Evolutionary conservation across 2,797 vertebrate genomes (phyloP).

Genomic region (Urocyon cinereoargenteus): DNA sequence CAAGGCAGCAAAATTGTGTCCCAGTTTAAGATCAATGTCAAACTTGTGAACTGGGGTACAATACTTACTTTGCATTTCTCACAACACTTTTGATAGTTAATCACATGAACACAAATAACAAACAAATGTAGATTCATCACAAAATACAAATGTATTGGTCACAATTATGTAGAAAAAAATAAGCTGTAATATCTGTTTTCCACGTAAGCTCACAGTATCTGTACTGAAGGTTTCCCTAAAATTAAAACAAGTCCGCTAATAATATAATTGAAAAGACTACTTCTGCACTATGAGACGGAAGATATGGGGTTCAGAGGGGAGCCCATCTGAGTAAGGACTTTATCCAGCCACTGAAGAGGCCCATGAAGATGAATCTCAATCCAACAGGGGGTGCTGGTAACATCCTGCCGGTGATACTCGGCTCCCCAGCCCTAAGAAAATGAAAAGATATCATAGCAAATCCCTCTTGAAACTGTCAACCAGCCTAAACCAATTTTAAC

Average conservation of each 20-base stretch:
- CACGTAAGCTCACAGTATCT: slow-evolving; percentile 89
- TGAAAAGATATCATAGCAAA: slow-evolving; percentile 24
- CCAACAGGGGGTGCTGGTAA: slow-evolving; percentile 95
- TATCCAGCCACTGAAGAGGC: slow-evolving; percentile 95
- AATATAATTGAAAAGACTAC: slow-evolving; percentile 77
- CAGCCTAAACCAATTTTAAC: neutral
- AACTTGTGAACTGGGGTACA: slow-evolving; percentile 76
- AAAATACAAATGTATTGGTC: slow-evolving; percentile 90
- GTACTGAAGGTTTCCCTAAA: slow-evolving; percentile 87
- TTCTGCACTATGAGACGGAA: slow-evolving; percentile 96
- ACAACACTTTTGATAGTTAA: slow-evolving; percentile 83
- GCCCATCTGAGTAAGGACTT: slow-evolving; percentile 96
- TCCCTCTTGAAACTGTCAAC: neutral
- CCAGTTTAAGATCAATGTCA: slow-evolving; percentile 86
- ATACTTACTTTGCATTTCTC: slow-evolving; percentile 81
- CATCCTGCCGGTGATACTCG: slow-evolving; percentile 94
- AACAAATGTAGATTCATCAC: slow-evolving; percentile 87
- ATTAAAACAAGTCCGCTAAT: slow-evolving; percentile 88
- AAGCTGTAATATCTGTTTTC: slow-evolving; percentile 86
- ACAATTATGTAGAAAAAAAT: slow-evolving; percentile 85
- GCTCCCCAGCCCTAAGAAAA: slow-evolving; percentile 93
- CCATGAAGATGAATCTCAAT: slow-evolving; percentile 96
- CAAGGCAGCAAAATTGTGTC: slow-evolving; percentile 75
- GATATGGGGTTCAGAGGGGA: slow-evolving; percentile 97
- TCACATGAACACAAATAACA: slow-evolving; percentile 85